Conservation (phyloP, 2,888 invertebrate species). For the Lypha dubia region DNA sequence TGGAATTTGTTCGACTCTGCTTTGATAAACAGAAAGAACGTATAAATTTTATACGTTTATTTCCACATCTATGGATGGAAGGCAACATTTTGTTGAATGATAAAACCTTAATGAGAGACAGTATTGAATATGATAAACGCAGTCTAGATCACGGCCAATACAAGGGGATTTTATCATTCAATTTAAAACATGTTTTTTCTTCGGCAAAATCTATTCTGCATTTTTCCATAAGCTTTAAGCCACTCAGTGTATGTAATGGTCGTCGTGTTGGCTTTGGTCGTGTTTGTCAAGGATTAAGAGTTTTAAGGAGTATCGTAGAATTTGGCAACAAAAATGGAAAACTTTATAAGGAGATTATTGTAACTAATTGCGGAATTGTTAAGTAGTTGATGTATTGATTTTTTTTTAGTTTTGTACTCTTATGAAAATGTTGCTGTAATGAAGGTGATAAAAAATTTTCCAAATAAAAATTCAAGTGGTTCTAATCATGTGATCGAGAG, state of each 20-base stretch:
- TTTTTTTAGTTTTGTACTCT: too few relatives aligned
- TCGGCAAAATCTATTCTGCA: conserved; percentile 69
- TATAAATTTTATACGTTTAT: conserved; percentile 74
- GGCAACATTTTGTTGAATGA: conserved; percentile 66
- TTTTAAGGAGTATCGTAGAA: conserved; percentile 75
- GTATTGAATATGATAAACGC: conserved; percentile 75
- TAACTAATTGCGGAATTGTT: conserved; percentile 75
- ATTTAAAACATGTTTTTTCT: conserved; percentile 61
- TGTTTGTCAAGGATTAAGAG: conserved; percentile 75
- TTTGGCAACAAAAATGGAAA: conserved; percentile 79
- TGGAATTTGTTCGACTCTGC: conserved; percentile 76
- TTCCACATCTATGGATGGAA: conserved; percentile 78
- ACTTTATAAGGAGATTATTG: conserved; percentile 74
- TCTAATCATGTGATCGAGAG: too few relatives aligned
- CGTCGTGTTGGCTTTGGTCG: conserved; percentile 78
- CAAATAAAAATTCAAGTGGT: too few relatives aligned
- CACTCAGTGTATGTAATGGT: conserved; percentile 76
- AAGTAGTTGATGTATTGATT: too few relatives aligned
- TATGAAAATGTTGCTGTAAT: too few relatives aligned
- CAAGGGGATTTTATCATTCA: conserved; percentile 73
- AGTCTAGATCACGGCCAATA: conserved; percentile 71
- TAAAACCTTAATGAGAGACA: conserved; percentile 5
- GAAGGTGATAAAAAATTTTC: too few relatives aligned
- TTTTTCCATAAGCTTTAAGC: conserved; percentile 78
- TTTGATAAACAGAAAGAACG: conserved; percentile 47